Evolutionary conservation across 2,888 invertebrate genomes (phyloP).

Genomic region (Ferrisia virgata): DNA sequence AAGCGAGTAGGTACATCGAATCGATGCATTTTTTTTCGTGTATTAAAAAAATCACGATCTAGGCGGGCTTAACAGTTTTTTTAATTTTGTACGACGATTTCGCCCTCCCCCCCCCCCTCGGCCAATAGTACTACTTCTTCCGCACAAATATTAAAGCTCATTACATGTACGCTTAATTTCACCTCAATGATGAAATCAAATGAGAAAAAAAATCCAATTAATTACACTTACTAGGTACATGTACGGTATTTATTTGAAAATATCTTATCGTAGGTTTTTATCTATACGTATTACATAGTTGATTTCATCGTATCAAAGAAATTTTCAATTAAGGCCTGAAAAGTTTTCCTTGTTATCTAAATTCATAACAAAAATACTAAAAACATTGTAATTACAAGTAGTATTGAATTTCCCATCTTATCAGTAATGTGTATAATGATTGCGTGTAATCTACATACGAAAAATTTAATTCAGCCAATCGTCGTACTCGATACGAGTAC

Average conservation of each 20-base stretch:
- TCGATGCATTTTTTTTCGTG: background rate
- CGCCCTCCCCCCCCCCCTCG: no score
- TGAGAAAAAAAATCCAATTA: background rate
- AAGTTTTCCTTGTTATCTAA: background rate
- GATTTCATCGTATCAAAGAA: background rate
- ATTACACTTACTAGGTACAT: no score
- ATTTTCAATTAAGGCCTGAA: conserved; percentile 13
- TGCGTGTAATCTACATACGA: background rate
- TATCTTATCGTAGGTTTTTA: background rate
- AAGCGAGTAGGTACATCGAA: no score
- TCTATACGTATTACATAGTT: background rate
- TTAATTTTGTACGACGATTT: no score
- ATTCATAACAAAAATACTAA: background rate
- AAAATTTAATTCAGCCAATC: background rate
- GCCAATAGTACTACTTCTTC: no score
- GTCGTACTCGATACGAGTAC: background rate
- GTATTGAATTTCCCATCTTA: background rate
- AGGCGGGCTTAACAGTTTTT: no score
- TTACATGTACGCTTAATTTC: background rate
- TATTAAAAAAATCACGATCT: no score
- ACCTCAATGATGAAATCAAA: background rate
- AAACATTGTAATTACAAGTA: background rate
- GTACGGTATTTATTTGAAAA: background rate
- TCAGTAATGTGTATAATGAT: background rate
- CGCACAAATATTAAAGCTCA: no score